Evolutionary conservation across 2,888 invertebrate species (phyloP).

Genomic region (Drosophila maculinotata): DNA sequence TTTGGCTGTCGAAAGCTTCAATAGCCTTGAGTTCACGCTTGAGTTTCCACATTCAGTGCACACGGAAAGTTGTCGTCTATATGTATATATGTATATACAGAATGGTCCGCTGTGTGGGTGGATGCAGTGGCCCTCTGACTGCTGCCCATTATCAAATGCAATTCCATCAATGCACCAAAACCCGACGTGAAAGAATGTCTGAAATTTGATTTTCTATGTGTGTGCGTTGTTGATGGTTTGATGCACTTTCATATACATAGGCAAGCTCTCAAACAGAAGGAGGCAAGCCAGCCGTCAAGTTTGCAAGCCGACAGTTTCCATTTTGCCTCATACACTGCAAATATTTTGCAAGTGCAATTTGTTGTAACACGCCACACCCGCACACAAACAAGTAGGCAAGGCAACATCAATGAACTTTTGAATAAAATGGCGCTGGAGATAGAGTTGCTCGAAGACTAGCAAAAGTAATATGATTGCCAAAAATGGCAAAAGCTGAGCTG

Average conservation of each 20-base stretch:
- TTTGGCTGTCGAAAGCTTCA: conserved; percentile 3
- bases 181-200: conserved; percentile 43
- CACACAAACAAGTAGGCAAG: conserved; percentile 41
- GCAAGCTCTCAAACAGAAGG: conserved; percentile 30
- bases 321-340: conserved; percentile 28
- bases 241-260: conserved; percentile 43
- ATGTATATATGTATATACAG: background rate
- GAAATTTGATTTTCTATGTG: conserved; percentile 65
- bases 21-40: conserved; percentile 50
- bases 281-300: conserved; percentile 25
- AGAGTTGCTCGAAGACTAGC: too few species aligned
- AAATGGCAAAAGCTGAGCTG: conserved; percentile 30
- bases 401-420: conserved; percentile 38
- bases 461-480: conserved; percentile 37
- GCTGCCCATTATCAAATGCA: conserved; percentile 66
- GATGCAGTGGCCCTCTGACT: conserved; percentile 7
- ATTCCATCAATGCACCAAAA: conserved; percentile 60
- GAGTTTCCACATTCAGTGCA: conserved; percentile 49
- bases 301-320: conserved; percentile 26
- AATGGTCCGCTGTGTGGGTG: conserved; percentile 12
- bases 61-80: conserved; percentile 19
- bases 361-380: conserved; percentile 27
- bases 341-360: conserved; percentile 60
- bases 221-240: conserved; percentile 10
- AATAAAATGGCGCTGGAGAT: conserved; percentile 34